Base-by-base conservation (phyloP, 2,797 vertebrate species). In the Strix occidentalis region DNA sequence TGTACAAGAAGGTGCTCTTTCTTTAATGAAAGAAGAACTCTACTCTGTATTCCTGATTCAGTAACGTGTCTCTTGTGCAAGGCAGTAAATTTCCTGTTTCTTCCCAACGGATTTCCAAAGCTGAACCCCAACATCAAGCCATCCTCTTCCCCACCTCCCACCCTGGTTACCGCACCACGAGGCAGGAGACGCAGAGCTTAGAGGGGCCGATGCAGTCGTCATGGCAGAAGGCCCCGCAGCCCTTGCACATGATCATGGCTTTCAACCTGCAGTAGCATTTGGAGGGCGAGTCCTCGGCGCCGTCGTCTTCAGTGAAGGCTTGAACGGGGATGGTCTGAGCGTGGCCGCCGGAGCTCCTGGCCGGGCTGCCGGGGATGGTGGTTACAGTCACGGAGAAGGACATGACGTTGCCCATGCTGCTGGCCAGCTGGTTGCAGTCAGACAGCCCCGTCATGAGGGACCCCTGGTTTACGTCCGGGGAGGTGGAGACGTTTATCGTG, bases 191-290 rank as follows among this genome's bases (percentile, higher is more conserved):
- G 5, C 99, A 99, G 63, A 99, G 99, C 98, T 99, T 99, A 5
- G 99, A 99, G 90, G 99, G 99, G 21, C 99, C 99, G 5, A 99
- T 99, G 98, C 99, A 99, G 92, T 99, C 99, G 13, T 99, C 99
- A 2, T 99, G 99, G 98, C 99, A 99, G 96, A 99, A 99, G 74
- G 99, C 99, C 1, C 99, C 99, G 7, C 99, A 99, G 54, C 99
- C 99, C 97, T 99, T 99, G 98, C 99, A 99, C 98, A 99, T 99
- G 98, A 99, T 99, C 99, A 99, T 99, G 74, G 99, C 99, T 98
- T 99, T 99, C 95, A 99, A 98, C 61, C 99, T 98, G 97, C 99
- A 99, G 98, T 99, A 99, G 96, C 99, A 99, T 84, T 99, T 99
- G 26, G 99, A 98, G 89, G 99, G 99, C 1, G 99, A 97, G 11